Conservation (phyloP, 1,140 invertebrate genomes). For the Ceratoteleas bidentatus region DNA sequence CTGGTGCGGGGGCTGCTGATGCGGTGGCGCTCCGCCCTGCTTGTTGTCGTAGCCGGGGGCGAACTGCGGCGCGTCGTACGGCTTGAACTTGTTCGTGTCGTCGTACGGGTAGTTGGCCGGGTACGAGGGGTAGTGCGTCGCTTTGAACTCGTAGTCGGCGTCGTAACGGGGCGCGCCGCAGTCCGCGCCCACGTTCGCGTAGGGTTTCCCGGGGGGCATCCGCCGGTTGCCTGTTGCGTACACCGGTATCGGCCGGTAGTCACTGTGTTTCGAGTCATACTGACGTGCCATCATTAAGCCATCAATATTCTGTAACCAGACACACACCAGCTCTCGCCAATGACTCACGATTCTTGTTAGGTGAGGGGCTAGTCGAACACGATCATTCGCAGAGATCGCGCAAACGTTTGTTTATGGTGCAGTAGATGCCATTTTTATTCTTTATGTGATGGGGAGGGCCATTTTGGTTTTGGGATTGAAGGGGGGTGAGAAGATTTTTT, state of each 20-base stretch:
- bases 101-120: slow-evolving; percentile 80
- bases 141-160: slow-evolving; percentile 79
- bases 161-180: slow-evolving; percentile 67
- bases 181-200: slow-evolving; percentile 75
- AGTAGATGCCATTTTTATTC: too few species aligned
- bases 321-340: slow-evolving; percentile 80
- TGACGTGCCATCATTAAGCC: slow-evolving; percentile 81
- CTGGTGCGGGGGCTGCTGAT: slow-evolving; percentile 65
- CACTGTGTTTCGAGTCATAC: slow-evolving; percentile 79
- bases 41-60: slow-evolving; percentile 69
- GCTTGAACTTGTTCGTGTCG: slow-evolving; percentile 75
- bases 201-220: slow-evolving; percentile 75
- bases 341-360: slow-evolving; percentile 72
- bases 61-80: slow-evolving; percentile 67
- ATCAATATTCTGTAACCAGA: slow-evolving; percentile 82
- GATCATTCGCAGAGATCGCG: too few species aligned
- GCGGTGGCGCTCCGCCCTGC: slow-evolving; percentile 12
- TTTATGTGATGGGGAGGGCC: too few species aligned
- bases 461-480: too few species aligned
- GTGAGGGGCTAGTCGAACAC: slow-evolving; percentile 20
- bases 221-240: slow-evolving; percentile 77
- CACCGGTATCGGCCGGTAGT: slow-evolving; percentile 80
- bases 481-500: too few species aligned
- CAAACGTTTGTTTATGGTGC: too few species aligned
- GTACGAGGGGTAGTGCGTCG: slow-evolving; percentile 80